Base-by-base conservation (phyloP, 2,113 vertebrate species). In the Ceyx cyanopectus region DNA sequence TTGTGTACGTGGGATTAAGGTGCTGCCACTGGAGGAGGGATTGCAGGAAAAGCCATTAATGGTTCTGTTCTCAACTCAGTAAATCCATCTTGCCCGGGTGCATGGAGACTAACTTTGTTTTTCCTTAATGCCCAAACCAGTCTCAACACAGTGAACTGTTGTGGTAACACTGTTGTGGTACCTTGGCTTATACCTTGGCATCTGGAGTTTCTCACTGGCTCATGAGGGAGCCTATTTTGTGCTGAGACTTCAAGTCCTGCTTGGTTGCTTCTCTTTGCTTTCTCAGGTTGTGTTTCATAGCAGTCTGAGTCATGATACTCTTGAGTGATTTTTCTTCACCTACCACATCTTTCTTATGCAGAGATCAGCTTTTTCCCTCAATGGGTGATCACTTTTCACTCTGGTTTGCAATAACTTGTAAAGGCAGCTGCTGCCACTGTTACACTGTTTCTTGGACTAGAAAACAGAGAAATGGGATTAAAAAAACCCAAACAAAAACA, bases 161-260 rank as follows among this genome's bases (percentile, higher is more conserved):
- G 89, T 94, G 90, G 77, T 90, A 68, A 95, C 90, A 57, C 65
- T 67, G 88, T 57, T 57, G 85, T 63, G 32, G 87, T 72, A 46
- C 40, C 79, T 92, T 66, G 81, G 58, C 81, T 87, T 85, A 60
- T 82, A 43, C 72, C 34, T 43, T 40, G 67, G 67, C 40, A 79
- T 95, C 94, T 93, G 94, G 95, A 85, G 74, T 94, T 91, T 89
- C 51, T 95, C 92, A 73, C 30, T 74, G 37, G 60, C 26, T 82
- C 26, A 7, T 29, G 58, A 94, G 58, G 56, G 37, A 73, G 14
- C 37, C 29, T 87, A 7, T 68, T 89, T 62, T 77, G 37, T 73
- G 58, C 86, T 65, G 74, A 85, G 68, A 8, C 62, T n/a, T 40
- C n/a, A 40, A 2, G 7, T 79, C 51, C 75, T 87, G 48, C 17